Evolutionary conservation across 2,113 vertebrate genomes (phyloP).

Genomic region (Sarotherodon lohbergeri): DNA sequence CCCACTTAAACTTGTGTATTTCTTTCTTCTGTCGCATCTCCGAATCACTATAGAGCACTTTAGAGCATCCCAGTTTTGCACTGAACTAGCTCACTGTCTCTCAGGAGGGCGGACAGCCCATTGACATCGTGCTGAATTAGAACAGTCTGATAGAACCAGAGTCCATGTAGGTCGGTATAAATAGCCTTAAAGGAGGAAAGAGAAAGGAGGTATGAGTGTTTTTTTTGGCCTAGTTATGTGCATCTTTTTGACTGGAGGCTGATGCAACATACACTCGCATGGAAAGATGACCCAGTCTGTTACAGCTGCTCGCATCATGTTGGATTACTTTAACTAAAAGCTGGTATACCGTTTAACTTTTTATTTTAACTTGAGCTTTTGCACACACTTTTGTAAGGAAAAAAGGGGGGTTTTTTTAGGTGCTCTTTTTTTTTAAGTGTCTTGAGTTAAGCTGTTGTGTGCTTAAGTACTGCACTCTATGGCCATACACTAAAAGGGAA

Average conservation of each 20-base stretch:
- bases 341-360: neutral
- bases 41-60: neutral
- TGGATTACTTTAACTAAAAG: neutral
- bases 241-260: neutral
- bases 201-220: neutral
- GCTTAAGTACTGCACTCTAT: neutral
- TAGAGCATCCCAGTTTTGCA: neutral
- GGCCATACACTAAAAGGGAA: neutral
- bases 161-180: constrained; percentile 67
- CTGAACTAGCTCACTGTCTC: constrained; percentile 35
- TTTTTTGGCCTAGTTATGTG: constrained; percentile 41
- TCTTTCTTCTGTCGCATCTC: neutral
- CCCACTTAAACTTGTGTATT: neutral
- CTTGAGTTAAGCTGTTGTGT: neutral
- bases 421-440: neutral
- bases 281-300: neutral
- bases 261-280: neutral
- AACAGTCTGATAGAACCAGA: constrained; percentile 5
- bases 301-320: neutral
- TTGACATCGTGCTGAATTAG: constrained; percentile 35
- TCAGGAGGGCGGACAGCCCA: constrained; percentile 3
- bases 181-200: constrained; percentile 47
- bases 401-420: neutral
- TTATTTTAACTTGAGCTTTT: neutral
- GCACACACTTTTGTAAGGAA: neutral